Evolutionary conservation across 1,140 invertebrate species (phyloP).

Genomic region (Drosophila obscura): DNA sequence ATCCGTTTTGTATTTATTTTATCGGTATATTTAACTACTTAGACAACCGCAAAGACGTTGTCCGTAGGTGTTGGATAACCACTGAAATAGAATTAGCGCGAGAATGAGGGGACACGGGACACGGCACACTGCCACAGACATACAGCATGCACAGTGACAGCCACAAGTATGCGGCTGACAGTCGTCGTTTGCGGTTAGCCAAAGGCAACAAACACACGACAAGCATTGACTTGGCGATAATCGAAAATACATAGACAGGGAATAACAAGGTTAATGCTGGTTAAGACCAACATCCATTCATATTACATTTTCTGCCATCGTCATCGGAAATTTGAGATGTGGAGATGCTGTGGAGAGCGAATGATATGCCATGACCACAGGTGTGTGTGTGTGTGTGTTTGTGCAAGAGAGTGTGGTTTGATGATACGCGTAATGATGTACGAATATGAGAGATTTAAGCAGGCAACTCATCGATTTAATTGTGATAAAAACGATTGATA

Average conservation of each 20-base stretch:
- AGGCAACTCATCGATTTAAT: no score
- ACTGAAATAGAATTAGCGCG: constrained; percentile 33
- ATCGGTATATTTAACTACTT: constrained; percentile 41
- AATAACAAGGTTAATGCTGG: no score
- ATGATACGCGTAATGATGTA: no score
- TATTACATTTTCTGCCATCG: constrained; percentile 27
- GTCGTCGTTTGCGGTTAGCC: constrained; percentile 47
- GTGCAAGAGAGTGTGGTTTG: background rate
- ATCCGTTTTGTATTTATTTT: constrained; percentile 17
- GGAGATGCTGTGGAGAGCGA: background rate
- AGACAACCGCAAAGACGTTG: constrained; percentile 60
- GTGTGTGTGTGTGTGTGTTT: background rate
- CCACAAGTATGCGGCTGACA: constrained; percentile 64
- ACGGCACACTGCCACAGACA: background rate
- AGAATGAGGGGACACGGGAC: constrained; percentile 6
- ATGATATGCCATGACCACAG: no score
- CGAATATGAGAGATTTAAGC: no score
- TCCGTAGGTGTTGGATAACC: constrained; percentile 54
- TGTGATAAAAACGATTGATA: no score
- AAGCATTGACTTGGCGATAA: constrained; percentile 54
- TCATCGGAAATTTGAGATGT: constrained; percentile 30
- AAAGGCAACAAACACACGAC: constrained; percentile 22
- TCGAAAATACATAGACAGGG: constrained; percentile 12
- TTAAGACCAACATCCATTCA: constrained; percentile 4
- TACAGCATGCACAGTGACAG: constrained; percentile 12